Percentiles rank a stretch among this genome's conserved stretches.
phyloP scores from a whole-genome alignment of 2,113 vertebrate species.

The Erpornis zantholeuca region DNA sequence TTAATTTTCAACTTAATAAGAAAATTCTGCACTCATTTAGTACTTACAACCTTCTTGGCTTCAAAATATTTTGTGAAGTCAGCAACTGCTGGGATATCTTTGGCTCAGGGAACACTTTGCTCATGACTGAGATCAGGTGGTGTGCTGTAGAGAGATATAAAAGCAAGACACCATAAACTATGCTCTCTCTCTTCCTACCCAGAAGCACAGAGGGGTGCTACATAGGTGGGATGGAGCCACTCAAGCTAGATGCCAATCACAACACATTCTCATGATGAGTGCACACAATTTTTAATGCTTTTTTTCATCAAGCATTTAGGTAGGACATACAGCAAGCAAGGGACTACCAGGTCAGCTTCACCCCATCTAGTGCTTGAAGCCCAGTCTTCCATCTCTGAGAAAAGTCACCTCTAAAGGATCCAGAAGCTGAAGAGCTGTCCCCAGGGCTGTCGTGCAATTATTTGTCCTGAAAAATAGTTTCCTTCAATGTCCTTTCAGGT shows the following conservation, averaged over 20 bases:
- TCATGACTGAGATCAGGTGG: not conserved
- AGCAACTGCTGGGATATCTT: not conserved
- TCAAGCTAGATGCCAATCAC: not conserved
- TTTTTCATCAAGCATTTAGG: not conserved
- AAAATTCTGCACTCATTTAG: not conserved
- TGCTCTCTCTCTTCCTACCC: not conserved
- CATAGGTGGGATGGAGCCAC: not conserved
- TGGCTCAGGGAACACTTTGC: not conserved
- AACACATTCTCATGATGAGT: not conserved
- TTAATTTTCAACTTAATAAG: not conserved
- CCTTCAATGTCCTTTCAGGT: not conserved
- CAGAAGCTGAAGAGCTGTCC: not conserved
- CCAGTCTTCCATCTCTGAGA: not conserved
- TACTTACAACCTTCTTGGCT: not conserved
- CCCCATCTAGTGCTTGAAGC: fast-evolving
- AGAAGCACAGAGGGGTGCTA: not conserved
- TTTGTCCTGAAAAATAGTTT: not conserved
- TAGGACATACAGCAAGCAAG: not conserved
- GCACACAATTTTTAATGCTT: not conserved
- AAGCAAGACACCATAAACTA: not conserved
- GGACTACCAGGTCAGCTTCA: not conserved
- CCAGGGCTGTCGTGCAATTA: not conserved
- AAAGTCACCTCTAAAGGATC: not conserved
- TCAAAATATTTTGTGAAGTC: not conserved
- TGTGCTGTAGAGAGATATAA: not conserved